Percentiles rank a stretch among this genome's conserved stretches.
phyloP scores from a whole-genome alignment of 1,140 invertebrate genomes.

The Brachionus rotundiformis region DNA sequence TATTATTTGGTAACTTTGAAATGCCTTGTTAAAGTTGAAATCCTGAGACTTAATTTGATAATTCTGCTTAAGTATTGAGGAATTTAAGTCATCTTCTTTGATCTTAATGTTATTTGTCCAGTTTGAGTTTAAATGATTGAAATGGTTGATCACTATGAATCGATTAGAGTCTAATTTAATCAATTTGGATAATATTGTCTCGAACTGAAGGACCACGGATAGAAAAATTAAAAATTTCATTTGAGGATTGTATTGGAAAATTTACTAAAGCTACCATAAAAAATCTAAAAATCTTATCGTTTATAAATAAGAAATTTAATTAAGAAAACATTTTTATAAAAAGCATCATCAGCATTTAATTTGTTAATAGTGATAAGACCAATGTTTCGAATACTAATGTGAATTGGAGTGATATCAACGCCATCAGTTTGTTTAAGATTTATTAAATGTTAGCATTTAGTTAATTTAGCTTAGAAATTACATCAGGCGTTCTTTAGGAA shows the following conservation, averaged over 20 bases:
- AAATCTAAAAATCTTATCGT: constrained; percentile 20
- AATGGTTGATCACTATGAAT: background rate
- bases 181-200: background rate
- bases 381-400: background rate
- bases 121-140: constrained; percentile 4
- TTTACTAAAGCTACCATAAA: constrained; percentile 15
- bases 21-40: background rate
- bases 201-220: background rate
- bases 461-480: background rate
- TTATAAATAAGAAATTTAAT: constrained; percentile 8
- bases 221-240: background rate
- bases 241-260: background rate
- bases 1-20: background rate
- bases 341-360: background rate
- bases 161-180: background rate
- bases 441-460: background rate
- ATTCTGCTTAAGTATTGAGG: background rate
- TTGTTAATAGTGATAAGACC: background rate
- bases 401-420: background rate
- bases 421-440: background rate
- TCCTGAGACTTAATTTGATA: background rate
- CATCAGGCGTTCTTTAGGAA: background rate
- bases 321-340: constrained; percentile 11
- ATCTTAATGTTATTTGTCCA: background rate
- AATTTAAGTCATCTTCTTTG: constrained; percentile 24